Evolutionary conservation across 1,140 invertebrate genomes (phyloP).

Genomic region (Chelonus insularis): DNA sequence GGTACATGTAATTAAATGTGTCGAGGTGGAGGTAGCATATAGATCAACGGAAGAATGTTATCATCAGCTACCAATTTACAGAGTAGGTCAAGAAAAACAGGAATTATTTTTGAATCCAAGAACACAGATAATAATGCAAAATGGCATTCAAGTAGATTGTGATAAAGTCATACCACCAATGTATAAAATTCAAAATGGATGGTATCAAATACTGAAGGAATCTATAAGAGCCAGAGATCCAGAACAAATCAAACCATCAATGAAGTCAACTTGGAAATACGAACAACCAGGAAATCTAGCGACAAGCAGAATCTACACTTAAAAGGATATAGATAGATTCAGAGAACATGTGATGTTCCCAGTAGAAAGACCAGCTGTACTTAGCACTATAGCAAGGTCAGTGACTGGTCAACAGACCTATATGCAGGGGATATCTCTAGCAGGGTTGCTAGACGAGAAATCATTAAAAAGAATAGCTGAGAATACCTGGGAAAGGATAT

Average conservation of each 20-base stretch:
- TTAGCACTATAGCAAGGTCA: neutral
- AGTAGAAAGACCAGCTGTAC: neutral
- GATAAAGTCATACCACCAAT: neutral
- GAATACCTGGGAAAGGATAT: conserved; percentile 11
- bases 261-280: conserved; percentile 7
- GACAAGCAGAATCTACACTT: neutral
- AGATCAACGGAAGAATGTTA: neutral
- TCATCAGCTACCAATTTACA: neutral
- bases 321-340: neutral
- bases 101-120: neutral
- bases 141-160: conserved; percentile 10
- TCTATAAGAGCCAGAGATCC: neutral
- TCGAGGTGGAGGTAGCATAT: neutral
- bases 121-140: conserved; percentile 11
- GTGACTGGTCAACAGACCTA: neutral
- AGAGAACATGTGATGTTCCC: neutral
- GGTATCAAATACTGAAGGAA: conserved; percentile 1
- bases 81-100: neutral
- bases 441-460: conserved; percentile 19
- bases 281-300: neutral
- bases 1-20: conserved; percentile 27
- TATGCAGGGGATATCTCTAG: neutral
- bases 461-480: conserved; percentile 19
- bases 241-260: neutral
- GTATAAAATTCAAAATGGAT: neutral